Conservation (phyloP, 53 echinoderm and acorn worm species). For the Holothuria leucospilota region DNA sequence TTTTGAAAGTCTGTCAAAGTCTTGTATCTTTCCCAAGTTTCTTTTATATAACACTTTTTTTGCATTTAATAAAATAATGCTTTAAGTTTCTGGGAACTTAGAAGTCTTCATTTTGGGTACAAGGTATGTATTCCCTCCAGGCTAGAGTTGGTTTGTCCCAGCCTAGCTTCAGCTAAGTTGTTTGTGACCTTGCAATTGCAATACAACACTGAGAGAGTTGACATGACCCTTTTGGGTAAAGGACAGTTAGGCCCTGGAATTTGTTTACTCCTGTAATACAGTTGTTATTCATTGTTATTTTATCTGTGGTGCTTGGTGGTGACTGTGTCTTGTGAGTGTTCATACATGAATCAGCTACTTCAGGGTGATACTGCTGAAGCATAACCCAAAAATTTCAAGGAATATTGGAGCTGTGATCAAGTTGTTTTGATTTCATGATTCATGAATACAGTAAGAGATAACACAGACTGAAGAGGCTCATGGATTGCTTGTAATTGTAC, state of each 20-base stretch:
- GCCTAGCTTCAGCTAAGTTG: conserved; percentile 24
- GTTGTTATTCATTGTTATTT: conserved; percentile 36
- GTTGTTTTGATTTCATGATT: no score
- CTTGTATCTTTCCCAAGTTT: no score
- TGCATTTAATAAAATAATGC: no score
- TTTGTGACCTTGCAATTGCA: conserved; percentile 49
- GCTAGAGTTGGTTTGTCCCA: background rate
- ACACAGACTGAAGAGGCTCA: no score
- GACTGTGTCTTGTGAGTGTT: background rate
- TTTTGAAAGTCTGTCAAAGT: no score
- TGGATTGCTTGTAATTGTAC: no score
- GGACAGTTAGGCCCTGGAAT: conserved; percentile 44
- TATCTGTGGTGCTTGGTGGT: conserved; percentile 8
- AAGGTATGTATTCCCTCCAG: background rate
- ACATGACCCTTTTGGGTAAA: conserved; percentile 53
- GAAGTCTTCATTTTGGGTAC: no score
- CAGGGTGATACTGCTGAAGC: background rate
- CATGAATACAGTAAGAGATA: no score
- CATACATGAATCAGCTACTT: conserved; percentile 3
- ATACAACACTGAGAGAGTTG: conserved; percentile 37
- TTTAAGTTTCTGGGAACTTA: no score
- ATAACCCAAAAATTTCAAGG: no score
- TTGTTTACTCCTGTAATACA: conserved; percentile 41
- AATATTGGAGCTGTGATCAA: no score
- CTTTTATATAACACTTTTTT: no score